A percentile compares a stretch with the other conserved stretches of the same genome.
phyloP scores from a whole-genome alignment of 2,888 invertebrate species.

The Euzophera pinguis region DNA sequence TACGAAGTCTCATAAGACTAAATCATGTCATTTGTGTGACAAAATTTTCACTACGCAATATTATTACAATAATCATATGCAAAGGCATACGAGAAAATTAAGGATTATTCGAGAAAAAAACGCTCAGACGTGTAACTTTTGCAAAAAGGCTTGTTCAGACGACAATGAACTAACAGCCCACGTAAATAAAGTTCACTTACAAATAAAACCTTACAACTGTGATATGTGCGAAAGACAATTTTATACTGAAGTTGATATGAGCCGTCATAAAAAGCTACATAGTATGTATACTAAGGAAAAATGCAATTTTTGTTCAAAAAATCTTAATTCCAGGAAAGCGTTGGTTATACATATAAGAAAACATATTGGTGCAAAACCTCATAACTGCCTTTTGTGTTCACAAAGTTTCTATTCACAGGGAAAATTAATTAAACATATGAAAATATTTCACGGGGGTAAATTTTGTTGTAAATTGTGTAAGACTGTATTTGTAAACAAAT shows the following conservation, averaged over 20 bases:
- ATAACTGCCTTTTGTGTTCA: slow-evolving; percentile 51
- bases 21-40: slow-evolving; percentile 49
- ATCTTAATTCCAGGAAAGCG: slow-evolving; percentile 48
- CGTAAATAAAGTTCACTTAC: slow-evolving; percentile 66
- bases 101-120: slow-evolving; percentile 30
- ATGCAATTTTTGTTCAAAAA: slow-evolving; percentile 58
- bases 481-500: slow-evolving; percentile 42
- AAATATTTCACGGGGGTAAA: slow-evolving; percentile 51
- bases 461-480: slow-evolving; percentile 59
- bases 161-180: slow-evolving; percentile 60
- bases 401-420: slow-evolving; percentile 49
- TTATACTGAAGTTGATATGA: slow-evolving; percentile 57
- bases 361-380: slow-evolving; percentile 61
- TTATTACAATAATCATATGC: slow-evolving; percentile 48
- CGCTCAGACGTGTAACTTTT: slow-evolving; percentile 58
- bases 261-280: slow-evolving; percentile 57
- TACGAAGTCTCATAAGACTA: slow-evolving; percentile 38
- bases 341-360: slow-evolving; percentile 63
- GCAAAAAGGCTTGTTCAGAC: slow-evolving; percentile 55
- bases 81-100: slow-evolving; percentile 48
- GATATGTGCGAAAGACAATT: slow-evolving; percentile 69
- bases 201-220: slow-evolving; percentile 65
- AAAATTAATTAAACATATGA: slow-evolving; percentile 52
- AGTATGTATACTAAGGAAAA: slow-evolving; percentile 44
- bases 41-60: slow-evolving; percentile 47